Percentiles rank a stretch among this genome's conserved stretches.
Evolutionary conservation across 2,797 vertebrate species (phyloP).

Genomic region (Glossophaga mutica): DNA sequence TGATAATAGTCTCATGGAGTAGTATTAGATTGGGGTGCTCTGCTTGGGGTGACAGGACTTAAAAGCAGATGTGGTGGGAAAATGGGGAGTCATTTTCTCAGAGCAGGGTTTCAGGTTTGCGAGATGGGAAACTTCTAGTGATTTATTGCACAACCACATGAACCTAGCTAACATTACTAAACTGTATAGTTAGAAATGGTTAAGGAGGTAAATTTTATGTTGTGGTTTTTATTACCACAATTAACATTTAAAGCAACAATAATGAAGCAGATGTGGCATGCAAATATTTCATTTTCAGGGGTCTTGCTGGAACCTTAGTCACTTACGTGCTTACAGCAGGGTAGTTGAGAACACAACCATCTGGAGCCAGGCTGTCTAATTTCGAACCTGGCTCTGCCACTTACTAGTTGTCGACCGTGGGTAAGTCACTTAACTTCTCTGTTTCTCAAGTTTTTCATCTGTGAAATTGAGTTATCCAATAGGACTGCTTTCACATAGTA

Average conservation of each 20-base stretch:
- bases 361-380: neutral
- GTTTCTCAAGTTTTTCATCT: neutral
- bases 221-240: neutral
- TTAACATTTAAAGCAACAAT: neutral
- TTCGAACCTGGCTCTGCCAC: neutral
- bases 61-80: neutral
- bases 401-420: neutral
- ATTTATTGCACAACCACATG: neutral
- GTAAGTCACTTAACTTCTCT: neutral
- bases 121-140: neutral
- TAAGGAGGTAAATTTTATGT: neutral
- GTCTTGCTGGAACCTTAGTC: neutral
- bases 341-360: neutral
- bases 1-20: neutral
- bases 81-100: neutral
- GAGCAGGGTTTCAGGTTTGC: neutral
- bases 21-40: neutral
- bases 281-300: neutral
- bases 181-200: neutral
- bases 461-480: neutral
- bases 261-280: neutral
- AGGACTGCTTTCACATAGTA: neutral
- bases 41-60: neutral
- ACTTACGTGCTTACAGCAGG: neutral
- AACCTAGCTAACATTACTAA: neutral